A percentile compares a stretch with the other conserved stretches of the same genome.
Evolutionary conservation across 2,888 invertebrate genomes (phyloP).

Genomic region (Spatulosminthurus flaviceps): DNA sequence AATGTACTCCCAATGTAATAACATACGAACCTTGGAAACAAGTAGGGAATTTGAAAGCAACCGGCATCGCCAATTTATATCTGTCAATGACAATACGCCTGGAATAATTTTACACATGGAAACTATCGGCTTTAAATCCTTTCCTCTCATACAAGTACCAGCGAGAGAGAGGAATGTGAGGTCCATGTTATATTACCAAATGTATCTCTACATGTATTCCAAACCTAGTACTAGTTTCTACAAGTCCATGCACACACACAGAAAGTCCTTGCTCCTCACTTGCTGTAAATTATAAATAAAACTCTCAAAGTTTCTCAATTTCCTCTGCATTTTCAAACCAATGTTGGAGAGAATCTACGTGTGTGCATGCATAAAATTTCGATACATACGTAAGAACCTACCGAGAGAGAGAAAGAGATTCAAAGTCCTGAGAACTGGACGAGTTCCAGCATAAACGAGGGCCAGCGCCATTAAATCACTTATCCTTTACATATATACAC

Average conservation of each 20-base stretch:
- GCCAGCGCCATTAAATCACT: no score
- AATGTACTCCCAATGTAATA: no score
- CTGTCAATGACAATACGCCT: slow-evolving; percentile 42
- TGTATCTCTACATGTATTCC: no score
- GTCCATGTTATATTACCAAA: not conserved
- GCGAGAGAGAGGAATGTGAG: no score
- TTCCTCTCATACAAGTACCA: not conserved
- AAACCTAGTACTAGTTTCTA: no score
- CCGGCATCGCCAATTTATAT: slow-evolving; percentile 42
- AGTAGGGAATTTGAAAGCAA: slow-evolving; percentile 44
- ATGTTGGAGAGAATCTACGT: no score
- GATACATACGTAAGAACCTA: no score
- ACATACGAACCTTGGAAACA: not conserved
- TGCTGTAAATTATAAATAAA: slow-evolving; percentile 9
- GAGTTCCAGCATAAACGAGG: no score
- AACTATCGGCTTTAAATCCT: slow-evolving; percentile 13
- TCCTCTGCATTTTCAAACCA: not conserved
- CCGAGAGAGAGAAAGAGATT: no score
- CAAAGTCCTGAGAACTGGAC: no score
- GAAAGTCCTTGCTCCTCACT: not conserved
- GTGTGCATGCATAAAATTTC: no score
- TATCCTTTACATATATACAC: no score
- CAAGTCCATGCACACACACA: not conserved
- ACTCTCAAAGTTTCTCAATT: slow-evolving; percentile 7
- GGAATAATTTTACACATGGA: slow-evolving; percentile 32